These are phyloP conservation scores for Calcarius ornatus DNA, from an alignment of 2,113 vertebrate species.

Conservation along the genomic window DNA sequence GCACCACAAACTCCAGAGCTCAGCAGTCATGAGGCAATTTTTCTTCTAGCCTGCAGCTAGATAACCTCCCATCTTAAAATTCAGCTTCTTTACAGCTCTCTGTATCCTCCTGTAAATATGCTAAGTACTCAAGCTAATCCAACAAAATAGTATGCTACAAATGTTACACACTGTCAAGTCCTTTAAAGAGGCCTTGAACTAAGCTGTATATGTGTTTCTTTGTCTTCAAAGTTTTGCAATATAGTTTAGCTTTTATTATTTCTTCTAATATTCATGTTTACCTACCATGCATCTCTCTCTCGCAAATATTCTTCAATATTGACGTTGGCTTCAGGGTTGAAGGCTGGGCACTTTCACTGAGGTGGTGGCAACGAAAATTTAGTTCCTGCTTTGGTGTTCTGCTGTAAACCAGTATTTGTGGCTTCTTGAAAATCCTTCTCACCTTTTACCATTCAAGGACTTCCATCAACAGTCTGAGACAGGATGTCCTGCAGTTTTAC, in stretches of 20 bases:
- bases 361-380: not conserved
- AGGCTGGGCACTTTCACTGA: not conserved
- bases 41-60: not conserved
- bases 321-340: not conserved
- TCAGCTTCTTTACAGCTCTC: not conserved
- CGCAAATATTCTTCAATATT: accelerated
- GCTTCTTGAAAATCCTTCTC: not conserved
- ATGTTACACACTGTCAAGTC: not conserved
- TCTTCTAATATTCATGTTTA: not conserved
- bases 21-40: not conserved
- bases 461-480: not conserved
- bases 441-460: not conserved
- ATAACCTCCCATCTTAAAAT: not conserved
- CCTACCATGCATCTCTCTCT: not conserved
- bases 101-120: not conserved
- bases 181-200: not conserved
- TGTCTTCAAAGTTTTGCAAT: not conserved
- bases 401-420: not conserved
- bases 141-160: not conserved
- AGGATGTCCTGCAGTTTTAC: not conserved
- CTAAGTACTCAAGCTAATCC: not conserved
- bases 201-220: not conserved
- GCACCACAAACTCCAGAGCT: not conserved
- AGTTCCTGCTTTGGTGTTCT: not conserved
- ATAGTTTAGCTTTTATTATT: not conserved